phyloP scores from a whole-genome alignment of 1,140 invertebrate genomes.

The Pachypsylla venusta region DNA sequence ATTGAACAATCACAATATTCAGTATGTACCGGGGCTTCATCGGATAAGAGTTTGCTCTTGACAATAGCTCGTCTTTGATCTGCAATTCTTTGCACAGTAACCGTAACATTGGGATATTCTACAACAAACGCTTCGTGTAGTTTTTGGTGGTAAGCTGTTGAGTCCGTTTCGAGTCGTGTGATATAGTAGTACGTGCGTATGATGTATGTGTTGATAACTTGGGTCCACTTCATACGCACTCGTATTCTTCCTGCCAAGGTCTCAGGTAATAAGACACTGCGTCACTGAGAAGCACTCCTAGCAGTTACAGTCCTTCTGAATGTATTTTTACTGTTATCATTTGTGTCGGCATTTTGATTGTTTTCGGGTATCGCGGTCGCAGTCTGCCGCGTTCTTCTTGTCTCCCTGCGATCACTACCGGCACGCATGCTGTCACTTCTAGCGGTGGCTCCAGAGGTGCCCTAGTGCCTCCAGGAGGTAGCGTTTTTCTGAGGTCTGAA shows the following conservation, averaged over 20 bases:
- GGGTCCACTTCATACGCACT: constrained; percentile 1
- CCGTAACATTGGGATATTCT: not conserved
- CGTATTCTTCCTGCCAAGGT: not conserved
- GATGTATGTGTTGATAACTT: not conserved
- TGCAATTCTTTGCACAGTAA: not conserved
- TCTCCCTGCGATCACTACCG: not conserved
- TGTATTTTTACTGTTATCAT: constrained; percentile 1
- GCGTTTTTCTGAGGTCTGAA: not conserved
- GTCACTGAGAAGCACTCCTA: not conserved
- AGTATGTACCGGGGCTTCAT: too few species aligned
- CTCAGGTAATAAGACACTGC: not conserved
- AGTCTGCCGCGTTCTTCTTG: not conserved
- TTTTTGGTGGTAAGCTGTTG: not conserved
- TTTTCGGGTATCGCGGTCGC: not conserved
- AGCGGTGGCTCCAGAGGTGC: constrained; percentile 8
- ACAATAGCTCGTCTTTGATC: constrained; percentile 2
- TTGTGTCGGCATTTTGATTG: not conserved
- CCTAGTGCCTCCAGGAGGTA: constrained; percentile 3
- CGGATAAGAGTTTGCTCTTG: not conserved
- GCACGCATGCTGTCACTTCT: not conserved
- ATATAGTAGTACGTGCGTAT: constrained; percentile 2
- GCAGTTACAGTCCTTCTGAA: not conserved
- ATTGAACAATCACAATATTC: too few species aligned
- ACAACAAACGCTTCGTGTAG: not conserved
- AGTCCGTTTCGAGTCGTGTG: not conserved